Conservation (phyloP, 2,888 invertebrate species). For the Protodeltote pygarga region DNA sequence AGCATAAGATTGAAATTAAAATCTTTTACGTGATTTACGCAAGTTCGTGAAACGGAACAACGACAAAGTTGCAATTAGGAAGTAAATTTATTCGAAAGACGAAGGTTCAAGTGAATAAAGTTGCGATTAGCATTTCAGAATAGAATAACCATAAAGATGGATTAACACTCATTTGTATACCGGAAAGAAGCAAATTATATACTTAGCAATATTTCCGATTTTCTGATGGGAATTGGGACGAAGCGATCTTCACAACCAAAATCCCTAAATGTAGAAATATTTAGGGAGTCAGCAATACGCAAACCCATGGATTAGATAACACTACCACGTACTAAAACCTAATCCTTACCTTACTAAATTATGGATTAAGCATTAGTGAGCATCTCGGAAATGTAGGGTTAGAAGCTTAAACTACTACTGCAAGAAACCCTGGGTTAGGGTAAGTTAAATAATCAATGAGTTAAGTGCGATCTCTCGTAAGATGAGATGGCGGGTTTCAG, state of each 20-base stretch:
- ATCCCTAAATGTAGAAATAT: too few species aligned
- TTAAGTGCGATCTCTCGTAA: conserved; percentile 33
- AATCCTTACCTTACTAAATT: conserved; percentile 9
- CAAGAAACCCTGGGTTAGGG: conserved; percentile 6
- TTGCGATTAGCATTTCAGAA: conserved; percentile 25
- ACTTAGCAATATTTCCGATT: conserved; percentile 10
- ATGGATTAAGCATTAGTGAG: conserved; percentile 13
- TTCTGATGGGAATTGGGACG: conserved; percentile 2
- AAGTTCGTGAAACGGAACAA: too few species aligned
- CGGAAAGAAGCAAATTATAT: conserved; percentile 16
- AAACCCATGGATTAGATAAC: too few species aligned
- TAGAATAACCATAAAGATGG: conserved; percentile 20
- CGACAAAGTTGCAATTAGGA: conserved; percentile 3
- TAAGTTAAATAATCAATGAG: conserved; percentile 40
- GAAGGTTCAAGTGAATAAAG: conserved; percentile 21
- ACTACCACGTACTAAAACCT: neutral
- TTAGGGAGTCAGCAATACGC: too few species aligned
- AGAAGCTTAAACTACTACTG: conserved; percentile 14
- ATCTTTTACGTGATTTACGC: too few species aligned
- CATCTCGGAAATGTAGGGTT: conserved; percentile 1
- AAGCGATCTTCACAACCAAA: too few species aligned
- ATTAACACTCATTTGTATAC: conserved; percentile 28
- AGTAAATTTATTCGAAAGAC: conserved; percentile 5
- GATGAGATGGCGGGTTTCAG: conserved; percentile 11
- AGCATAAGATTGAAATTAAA: too few species aligned